Percentiles rank a stretch among this genome's conserved stretches.
These are phyloP conservation scores for Theristus sp. DNA, from an alignment of 2,888 invertebrate species.

Conservation along the genomic window DNA sequence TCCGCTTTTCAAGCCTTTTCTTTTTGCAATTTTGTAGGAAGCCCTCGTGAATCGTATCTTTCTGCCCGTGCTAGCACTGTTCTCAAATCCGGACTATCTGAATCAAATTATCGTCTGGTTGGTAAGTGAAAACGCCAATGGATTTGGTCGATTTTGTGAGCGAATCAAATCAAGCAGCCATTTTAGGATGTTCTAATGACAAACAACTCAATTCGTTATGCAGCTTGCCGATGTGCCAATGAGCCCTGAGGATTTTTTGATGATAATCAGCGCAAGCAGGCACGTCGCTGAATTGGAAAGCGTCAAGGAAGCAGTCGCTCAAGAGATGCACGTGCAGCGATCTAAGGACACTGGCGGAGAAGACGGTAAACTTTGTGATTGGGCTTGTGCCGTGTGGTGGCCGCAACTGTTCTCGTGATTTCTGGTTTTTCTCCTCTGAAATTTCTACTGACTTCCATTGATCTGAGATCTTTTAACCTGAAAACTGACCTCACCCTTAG, in stretches of 20 bases:
- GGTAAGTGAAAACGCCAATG: no score
- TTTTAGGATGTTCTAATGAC: no score
- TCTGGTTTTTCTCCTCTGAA: no score
- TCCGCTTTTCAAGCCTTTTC: not conserved
- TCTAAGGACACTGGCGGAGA: constrained; percentile 69
- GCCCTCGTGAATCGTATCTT: constrained; percentile 54
- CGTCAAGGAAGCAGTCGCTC: constrained; percentile 54
- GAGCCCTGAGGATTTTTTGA: constrained; percentile 64
- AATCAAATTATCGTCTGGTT: constrained; percentile 71
- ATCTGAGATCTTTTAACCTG: no score
- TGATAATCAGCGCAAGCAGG: constrained; percentile 57
- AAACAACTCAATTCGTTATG: constrained; percentile 17
- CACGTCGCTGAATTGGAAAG: constrained; percentile 63
- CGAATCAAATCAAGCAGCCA: no score
- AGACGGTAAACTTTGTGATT: constrained; percentile 36
- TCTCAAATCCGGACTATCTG: constrained; percentile 74
- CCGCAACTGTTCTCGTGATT: not conserved
- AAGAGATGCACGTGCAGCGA: constrained; percentile 52
- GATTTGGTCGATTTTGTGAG: no score
- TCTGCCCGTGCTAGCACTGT: constrained; percentile 47
- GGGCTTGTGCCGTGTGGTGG: not conserved
- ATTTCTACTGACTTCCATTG: no score
- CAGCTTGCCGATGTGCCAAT: constrained; percentile 59
- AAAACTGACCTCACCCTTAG: no score
- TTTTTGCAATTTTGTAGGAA: constrained; percentile 40